Base-by-base conservation (phyloP, 1,140 invertebrate species). In the Hylyphantes graminicola region DNA sequence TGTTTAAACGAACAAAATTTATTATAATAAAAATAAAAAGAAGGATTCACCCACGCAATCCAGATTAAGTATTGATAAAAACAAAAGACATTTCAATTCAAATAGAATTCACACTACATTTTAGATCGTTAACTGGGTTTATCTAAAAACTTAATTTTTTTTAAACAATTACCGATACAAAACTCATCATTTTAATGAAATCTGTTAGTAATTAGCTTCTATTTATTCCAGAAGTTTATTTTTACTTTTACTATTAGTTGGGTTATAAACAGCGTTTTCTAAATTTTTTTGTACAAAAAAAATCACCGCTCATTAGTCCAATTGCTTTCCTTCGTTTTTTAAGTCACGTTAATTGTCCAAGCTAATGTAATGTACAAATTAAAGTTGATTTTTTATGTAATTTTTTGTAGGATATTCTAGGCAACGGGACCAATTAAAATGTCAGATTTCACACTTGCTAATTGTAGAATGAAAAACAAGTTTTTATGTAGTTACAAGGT, bases 141-240 rank as follows among this genome's bases (percentile, higher is more conserved):
- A 21, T 13, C 61, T 48, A 64, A 76, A 76, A 35, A 59, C 21
- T 8, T 19, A 64, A 64, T 63, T 51, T 12, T 19, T 15, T 35
- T 11, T 15, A 76, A 76, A 76, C 61, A 76, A 76, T 63, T 51
- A 76, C 74, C 57, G 74, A 76, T 76, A 76, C 74, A 76, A 76
- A 76, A 59, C 74, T 64, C 74, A 51, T 76, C 74, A 76, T 76
- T 76, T 76, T 76, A 76, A 76, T 76, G 74, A 76, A 76, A 76
- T 76, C 59, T 76, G 74, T 63, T 76, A 59, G 74, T 76, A 76
- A 76, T 76, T 76, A 76, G 74, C 64, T 50, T 21, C 59, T 59
- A 35, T 35, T 35, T 35, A 63, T 59, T 57, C 64, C 64, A 76
- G 74, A n/a, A 61, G 74, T 50, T 76, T 64, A 50, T 63, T 63